Base-by-base conservation (phyloP, 2,888 invertebrate genomes). In the Meta bourneti region DNA sequence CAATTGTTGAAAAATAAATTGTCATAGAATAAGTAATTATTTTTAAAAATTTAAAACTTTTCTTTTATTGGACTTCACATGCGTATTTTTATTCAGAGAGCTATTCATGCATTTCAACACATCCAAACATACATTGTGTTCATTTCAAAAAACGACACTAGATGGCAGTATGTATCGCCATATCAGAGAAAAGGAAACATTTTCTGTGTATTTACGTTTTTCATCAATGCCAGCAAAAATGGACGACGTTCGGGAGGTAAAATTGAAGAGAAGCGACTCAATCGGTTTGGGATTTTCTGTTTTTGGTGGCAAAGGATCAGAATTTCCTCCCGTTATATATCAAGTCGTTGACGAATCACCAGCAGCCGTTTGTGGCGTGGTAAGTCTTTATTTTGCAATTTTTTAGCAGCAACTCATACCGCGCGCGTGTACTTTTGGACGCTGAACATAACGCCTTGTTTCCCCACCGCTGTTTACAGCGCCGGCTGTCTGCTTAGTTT, bases 321-420 rank as follows among this genome's bases (percentile, higher is more conserved):
- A 94, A 87, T 96, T 98, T 95, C 98, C 98, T 95, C 98, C 98
- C 95, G 97, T 98, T 95, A 98, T 98, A 95, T 98, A 98, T 96
- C 97, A 98, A 96, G 98, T 98, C 95, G 96, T 98, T 95, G 98
- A 98, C 95, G 97, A 98, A 96, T 98, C 98, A 94, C 98, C 98
- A 95, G 98, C 98, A 94, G 98, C 98, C 94, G 97, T 97, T 95
- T 97, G 97, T 95, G 98, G 97, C 95, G 97, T 97, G 97, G 97
- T 97, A 96, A 96, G 96, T 95, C 48, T 54, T 11, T 69, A 84
- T 69, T 70, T 80, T 82, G 51, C 49, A 54, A 77, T 86, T 71
- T 69, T 85, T 85, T 49, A 72, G 69, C 70, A 7, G 20, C 72
- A n/a, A 70, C 52, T 80, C 16, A 13, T 20, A 51, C 51, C 61